Conservation (phyloP, 1,140 invertebrate species). For the Acyrthosiphon pisum region DNA sequence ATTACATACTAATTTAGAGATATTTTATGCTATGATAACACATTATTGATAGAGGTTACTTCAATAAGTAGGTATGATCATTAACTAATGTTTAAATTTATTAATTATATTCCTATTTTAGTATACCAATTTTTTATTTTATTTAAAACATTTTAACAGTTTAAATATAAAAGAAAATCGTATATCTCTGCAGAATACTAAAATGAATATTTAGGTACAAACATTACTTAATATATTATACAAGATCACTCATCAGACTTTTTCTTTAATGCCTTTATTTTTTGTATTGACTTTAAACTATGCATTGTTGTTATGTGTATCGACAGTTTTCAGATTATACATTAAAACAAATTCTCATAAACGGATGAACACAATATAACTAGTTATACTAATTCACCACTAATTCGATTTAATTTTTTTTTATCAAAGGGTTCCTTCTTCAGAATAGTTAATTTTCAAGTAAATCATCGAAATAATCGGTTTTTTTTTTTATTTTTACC, state of each 20-base stretch:
- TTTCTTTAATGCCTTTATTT: neutral
- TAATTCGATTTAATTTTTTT: neutral
- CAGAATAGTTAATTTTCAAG: neutral
- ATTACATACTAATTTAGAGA: neutral
- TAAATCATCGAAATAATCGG: neutral
- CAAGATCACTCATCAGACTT: neutral
- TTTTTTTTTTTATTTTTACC: constrained; percentile 7
- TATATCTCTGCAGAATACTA: neutral
- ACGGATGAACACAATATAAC: neutral
- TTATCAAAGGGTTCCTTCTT: neutral
- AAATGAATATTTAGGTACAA: neutral
- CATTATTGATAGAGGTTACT: neutral
- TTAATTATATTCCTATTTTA: no score
- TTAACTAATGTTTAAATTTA: neutral
- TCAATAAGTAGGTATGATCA: neutral
- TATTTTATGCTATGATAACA: neutral
- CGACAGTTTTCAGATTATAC: neutral
- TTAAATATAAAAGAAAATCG: no score
- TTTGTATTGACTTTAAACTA: neutral
- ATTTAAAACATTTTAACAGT: no score
- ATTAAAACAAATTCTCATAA: neutral
- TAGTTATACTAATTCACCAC: constrained; percentile 7
- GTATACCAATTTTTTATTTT: no score
- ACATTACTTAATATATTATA: neutral
- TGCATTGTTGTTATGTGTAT: neutral